Percentiles rank a stretch among this genome's conserved stretches.
phyloP scores from a whole-genome alignment of 2,888 invertebrate genomes.

The Epistrophe grossulariae region DNA sequence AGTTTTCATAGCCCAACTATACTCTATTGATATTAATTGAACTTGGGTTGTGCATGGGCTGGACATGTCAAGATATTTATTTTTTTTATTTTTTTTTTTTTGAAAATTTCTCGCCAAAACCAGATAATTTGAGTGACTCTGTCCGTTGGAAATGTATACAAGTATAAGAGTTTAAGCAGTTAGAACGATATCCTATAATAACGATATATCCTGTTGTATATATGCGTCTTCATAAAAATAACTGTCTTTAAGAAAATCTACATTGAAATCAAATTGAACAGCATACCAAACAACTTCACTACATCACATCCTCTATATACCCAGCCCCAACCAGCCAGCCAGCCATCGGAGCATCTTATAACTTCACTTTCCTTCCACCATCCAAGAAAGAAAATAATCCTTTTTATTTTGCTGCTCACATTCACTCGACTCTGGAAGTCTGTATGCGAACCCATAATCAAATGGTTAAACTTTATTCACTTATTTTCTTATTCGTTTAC shows the following conservation, averaged over 20 bases:
- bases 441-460: slow-evolving; percentile 60
- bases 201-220: neutral
- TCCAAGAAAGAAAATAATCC: slow-evolving; percentile 3
- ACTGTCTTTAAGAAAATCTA: neutral
- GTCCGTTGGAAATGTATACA: neutral
- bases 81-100: neutral
- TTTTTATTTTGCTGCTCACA: neutral
- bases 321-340: too few species aligned
- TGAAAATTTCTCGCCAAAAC: neutral
- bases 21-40: too few species aligned
- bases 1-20: too few species aligned
- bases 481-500: slow-evolving; percentile 51
- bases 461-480: slow-evolving; percentile 64
- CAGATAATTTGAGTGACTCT: neutral
- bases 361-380: slow-evolving; percentile 22
- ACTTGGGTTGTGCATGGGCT: too few species aligned
- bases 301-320: neutral
- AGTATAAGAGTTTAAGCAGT: neutral
- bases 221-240: neutral
- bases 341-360: neutral
- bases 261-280: slow-evolving; percentile 13
- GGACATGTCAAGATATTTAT: too few species aligned
- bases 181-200: neutral
- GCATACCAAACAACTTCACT: slow-evolving; percentile 6
- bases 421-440: neutral